phyloP scores from a whole-genome alignment of 2,888 invertebrate species.

The Lasioglossum vierecki region DNA sequence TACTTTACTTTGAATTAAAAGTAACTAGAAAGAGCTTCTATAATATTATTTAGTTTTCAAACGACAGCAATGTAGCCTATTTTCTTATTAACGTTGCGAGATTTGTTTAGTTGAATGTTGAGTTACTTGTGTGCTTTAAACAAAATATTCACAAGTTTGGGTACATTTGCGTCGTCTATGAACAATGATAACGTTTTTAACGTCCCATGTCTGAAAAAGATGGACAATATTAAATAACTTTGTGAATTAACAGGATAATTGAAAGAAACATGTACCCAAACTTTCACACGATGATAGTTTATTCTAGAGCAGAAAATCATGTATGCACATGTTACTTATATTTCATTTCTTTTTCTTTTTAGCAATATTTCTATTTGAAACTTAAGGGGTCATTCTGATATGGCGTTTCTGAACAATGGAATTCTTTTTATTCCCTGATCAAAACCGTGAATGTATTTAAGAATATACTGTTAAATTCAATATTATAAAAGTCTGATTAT shows the following conservation, averaged over 20 bases:
- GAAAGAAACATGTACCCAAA: neutral
- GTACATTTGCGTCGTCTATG: neutral
- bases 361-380: neutral
- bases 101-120: conserved; percentile 7
- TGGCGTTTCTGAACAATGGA: neutral
- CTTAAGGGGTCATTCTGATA: neutral
- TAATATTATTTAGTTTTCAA: too few species aligned
- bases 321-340: neutral
- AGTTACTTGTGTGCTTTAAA: conserved; percentile 4
- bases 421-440: neutral
- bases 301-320: neutral
- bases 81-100: neutral
- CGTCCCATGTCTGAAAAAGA: neutral
- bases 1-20: conserved; percentile 1
- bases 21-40: conserved; percentile 21
- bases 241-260: neutral
- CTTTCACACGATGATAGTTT: neutral
- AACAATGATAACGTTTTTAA: neutral
- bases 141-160: neutral
- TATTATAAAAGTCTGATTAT: neutral
- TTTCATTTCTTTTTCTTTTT: neutral
- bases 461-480: neutral
- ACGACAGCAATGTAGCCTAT: neutral
- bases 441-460: neutral
- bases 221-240: neutral